Conservation (phyloP, 2,797 vertebrate species). For the Balearica regulorum region DNA sequence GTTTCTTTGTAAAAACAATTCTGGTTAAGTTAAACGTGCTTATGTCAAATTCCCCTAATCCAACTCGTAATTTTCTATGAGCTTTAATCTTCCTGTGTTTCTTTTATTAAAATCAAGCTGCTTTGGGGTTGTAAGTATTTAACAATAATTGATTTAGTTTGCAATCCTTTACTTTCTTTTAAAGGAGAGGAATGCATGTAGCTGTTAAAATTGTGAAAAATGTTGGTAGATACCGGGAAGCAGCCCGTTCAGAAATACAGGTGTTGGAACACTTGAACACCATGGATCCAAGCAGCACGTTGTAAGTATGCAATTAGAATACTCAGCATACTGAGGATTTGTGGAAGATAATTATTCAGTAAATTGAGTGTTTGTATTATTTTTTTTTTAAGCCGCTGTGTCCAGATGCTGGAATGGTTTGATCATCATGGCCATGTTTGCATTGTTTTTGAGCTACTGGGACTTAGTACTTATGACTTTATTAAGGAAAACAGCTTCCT, state of each 20-base stretch:
- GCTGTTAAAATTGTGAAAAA: conserved; percentile 99
- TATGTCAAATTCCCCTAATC: background rate
- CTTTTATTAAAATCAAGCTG: background rate
- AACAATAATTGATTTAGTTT: background rate
- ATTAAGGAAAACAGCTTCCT: conserved; percentile 96
- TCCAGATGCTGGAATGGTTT: conserved; percentile 96
- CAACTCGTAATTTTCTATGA: background rate
- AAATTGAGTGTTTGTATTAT: background rate
- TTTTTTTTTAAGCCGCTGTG: conserved; percentile 82
- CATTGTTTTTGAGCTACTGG: conserved; percentile 93
- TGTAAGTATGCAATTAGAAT: conserved; percentile 79
- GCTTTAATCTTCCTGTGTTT: background rate
- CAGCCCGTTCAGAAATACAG: conserved; percentile 93
- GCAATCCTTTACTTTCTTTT: conserved; percentile 41
- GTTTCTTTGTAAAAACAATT: background rate
- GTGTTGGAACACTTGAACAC: conserved; percentile 89
- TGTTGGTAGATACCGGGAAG: conserved; percentile 93
- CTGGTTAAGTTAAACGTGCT: background rate
- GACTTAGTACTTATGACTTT: conserved; percentile 96
- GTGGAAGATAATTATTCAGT: background rate
- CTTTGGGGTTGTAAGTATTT: background rate
- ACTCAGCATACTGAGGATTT: background rate
- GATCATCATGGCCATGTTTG: conserved; percentile 94
- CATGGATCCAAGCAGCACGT: conserved; percentile 82
- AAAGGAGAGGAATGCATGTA: conserved; percentile 84